Evolutionary conservation across 2,797 vertebrate genomes (phyloP).

Genomic region (Neosalanx taihuensis): DNA sequence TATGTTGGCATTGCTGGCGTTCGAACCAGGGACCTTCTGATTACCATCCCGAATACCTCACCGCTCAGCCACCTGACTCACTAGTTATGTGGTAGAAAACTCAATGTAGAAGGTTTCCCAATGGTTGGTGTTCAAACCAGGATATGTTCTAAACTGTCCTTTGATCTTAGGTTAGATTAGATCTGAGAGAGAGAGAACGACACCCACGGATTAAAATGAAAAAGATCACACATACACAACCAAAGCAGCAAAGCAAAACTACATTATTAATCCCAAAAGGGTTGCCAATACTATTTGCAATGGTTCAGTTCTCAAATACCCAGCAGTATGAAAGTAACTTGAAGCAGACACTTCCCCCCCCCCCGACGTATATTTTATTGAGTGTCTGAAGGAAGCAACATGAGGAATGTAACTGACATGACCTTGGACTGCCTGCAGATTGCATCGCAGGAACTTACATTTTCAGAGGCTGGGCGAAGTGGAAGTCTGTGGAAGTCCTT

Average conservation of each 20-base stretch:
- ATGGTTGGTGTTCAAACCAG: too few relatives aligned
- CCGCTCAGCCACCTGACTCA: too few relatives aligned
- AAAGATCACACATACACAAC: slow-evolving; percentile 11
- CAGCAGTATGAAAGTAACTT: slow-evolving; percentile 22
- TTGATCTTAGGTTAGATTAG: slow-evolving; percentile 33
- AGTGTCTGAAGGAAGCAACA: not conserved
- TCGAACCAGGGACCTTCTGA: too few relatives aligned
- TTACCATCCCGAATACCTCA: too few relatives aligned
- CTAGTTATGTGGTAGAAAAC: too few relatives aligned
- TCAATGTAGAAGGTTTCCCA: too few relatives aligned
- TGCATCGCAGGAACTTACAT: slow-evolving; percentile 42
- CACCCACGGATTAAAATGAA: too few relatives aligned
- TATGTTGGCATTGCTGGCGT: too few relatives aligned
- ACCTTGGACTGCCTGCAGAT: slow-evolving; percentile 45
- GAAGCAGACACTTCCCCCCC: not conserved
- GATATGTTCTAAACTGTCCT: not conserved
- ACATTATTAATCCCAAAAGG: slow-evolving; percentile 30
- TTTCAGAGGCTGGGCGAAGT: slow-evolving; percentile 32
- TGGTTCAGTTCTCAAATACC: slow-evolving; percentile 5
- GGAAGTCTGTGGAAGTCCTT: slow-evolving; percentile 29
- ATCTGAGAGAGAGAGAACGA: slow-evolving; percentile 14
- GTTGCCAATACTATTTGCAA: slow-evolving; percentile 30
- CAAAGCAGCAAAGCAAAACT: not conserved
- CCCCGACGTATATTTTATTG: slow-evolving; percentile 26
- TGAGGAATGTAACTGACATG: slow-evolving; percentile 26